Evolutionary conservation across 2,888 invertebrate genomes (phyloP), one percentile per base, ranked within the genome.

Genomic region (Microplitis deprimator): DNA sequence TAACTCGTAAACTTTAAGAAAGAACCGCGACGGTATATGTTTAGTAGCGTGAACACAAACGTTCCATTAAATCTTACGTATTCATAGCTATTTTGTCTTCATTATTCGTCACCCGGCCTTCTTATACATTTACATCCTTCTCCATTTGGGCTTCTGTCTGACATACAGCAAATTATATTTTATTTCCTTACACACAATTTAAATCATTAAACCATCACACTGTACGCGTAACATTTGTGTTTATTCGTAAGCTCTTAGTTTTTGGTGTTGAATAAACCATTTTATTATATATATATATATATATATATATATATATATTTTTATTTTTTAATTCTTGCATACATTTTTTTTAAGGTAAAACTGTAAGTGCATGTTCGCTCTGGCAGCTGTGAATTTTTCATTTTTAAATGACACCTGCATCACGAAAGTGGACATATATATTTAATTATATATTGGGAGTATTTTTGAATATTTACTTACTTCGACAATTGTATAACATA

Each of bases 31-130:
- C 39, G 64, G 67, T 73, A 77, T 73, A 77, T 73, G 73, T 77
- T 77, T 73, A 73, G 73, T 64, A 64, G 67, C 59, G 67, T 67
- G 50, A 65, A 73, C 67, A 65, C 61, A 71, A 71, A 67, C 67
- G 73, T 29, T 50, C 73, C 29, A 73, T 73, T 67, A 50, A 67
- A 65, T 67, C 40, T 65, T 73, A 65, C 38, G 41, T 65, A 65
- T 73, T 40, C 50, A 20, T 50, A 67, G n/a, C 67, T 50, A 50
- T 50, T 50, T 50, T 50, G 50, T 61, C 71, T 61, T 29, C 71
- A 38, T 71, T 71, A 60, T 71, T 71, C 39, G 61, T 71, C 61
- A 61, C 71, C 61, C 29, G 38, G 38, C 61, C 20, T 41, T 17
- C 59, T 67, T 67, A 29, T 50, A 50, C 50, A 41, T 16, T 8